Conservation (phyloP, 2,113 vertebrate genomes). For the Chauna torquata region DNA sequence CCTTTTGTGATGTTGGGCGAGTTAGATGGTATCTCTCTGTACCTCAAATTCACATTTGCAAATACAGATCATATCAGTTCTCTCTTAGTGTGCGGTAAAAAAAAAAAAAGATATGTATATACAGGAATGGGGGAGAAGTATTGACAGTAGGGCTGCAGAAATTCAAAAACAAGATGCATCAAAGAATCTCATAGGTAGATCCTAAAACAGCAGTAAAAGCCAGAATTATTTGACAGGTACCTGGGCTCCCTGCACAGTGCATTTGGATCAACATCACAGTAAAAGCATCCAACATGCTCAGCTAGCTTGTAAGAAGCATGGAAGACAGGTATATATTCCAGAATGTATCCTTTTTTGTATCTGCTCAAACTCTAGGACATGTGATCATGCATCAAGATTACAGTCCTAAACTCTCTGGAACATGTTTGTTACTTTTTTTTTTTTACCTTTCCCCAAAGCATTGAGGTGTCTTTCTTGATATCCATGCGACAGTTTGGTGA, state of each 20-base stretch:
- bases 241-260: background rate
- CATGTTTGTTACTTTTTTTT: background rate
- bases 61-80: fast-evolving
- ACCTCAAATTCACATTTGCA: background rate
- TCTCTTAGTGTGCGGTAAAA: background rate
- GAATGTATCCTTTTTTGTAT: background rate
- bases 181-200: background rate
- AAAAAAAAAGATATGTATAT: background rate
- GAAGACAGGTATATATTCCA: background rate
- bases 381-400: background rate
- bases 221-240: fast-evolving
- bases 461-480: fast-evolving
- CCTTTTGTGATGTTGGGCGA: background rate
- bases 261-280: background rate
- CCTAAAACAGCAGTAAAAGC: background rate
- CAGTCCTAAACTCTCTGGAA: background rate
- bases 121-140: fast-evolving
- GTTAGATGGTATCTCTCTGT: background rate
- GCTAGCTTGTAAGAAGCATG: background rate
- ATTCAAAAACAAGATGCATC: background rate
- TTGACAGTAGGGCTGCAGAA: background rate
- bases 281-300: background rate
- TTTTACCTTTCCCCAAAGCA: fast-evolving
- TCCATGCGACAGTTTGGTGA: background rate
- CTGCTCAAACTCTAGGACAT: background rate